A percentile compares a stretch with the other conserved stretches of the same genome.
phyloP scores from a whole-genome alignment of 2,888 invertebrate genomes.

The Thereva unica region DNA sequence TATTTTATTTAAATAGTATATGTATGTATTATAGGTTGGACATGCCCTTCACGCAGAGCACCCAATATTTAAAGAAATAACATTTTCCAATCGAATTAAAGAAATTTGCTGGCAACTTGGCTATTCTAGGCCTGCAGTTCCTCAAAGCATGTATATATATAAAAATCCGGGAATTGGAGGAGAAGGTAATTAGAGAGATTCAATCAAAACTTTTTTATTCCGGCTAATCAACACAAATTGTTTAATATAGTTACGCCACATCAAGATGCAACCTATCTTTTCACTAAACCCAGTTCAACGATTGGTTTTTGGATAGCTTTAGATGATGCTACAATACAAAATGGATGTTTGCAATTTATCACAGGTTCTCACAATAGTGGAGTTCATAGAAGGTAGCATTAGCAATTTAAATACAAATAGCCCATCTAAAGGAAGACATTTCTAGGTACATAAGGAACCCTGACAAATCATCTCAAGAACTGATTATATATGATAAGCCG shows the following conservation, averaged over 20 bases:
- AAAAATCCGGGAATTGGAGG: constrained; percentile 92
- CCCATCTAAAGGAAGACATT: constrained; percentile 42
- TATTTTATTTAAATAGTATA: neutral
- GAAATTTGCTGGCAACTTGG: constrained; percentile 73
- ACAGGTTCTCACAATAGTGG: constrained; percentile 89
- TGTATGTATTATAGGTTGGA: constrained; percentile 66
- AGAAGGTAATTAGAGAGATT: constrained; percentile 66
- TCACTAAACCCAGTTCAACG: constrained; percentile 79
- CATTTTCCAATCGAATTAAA: constrained; percentile 83
- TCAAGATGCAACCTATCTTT: constrained; percentile 87
- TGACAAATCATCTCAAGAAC: constrained; percentile 64
- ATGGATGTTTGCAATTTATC: constrained; percentile 93
- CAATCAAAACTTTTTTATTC: constrained; percentile 1
- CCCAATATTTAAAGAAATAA: constrained; percentile 78
- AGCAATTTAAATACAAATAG: neutral
- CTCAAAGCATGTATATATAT: constrained; percentile 98
- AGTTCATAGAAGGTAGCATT: constrained; percentile 66
- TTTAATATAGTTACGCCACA: constrained; percentile 69
- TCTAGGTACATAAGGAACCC: constrained; percentile 67
- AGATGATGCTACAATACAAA: constrained; percentile 89
- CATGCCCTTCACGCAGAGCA: constrained; percentile 84
- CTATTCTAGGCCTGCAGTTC: constrained; percentile 78
- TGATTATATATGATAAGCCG: constrained; percentile 71
- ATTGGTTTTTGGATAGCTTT: constrained; percentile 96
- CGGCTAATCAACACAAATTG: no score